Percentiles rank a stretch among this genome's conserved stretches.
phyloP scores from a whole-genome alignment of 1,140 invertebrate species.

The Magallana angulata region DNA sequence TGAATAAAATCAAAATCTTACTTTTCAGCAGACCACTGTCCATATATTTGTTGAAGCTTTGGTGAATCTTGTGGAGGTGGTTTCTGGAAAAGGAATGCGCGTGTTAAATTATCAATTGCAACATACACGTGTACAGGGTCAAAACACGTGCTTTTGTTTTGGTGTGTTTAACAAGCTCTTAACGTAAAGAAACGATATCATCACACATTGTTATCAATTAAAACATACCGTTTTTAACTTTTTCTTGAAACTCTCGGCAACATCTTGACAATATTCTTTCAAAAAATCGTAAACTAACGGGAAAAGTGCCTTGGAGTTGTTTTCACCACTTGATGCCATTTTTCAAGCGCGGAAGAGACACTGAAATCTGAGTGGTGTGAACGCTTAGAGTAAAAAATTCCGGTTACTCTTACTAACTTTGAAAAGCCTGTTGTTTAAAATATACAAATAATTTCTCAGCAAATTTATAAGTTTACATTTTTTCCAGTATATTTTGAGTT shows the following conservation, averaged over 20 bases:
- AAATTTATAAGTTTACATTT: too few species aligned
- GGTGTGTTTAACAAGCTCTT: background rate
- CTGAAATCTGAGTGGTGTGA: background rate
- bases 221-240: constrained; percentile 59
- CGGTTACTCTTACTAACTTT: background rate
- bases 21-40: constrained; percentile 48
- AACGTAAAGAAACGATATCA: background rate
- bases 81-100: constrained; percentile 46
- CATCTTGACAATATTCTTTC: constrained; percentile 56
- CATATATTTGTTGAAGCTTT: constrained; percentile 52
- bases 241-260: constrained; percentile 54
- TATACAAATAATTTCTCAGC: too few species aligned
- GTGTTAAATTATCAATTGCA: background rate
- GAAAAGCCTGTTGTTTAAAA: too few species aligned
- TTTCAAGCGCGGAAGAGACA: constrained; percentile 24
- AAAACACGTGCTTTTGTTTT: constrained; percentile 27
- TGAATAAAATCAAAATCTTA: constrained; percentile 34
- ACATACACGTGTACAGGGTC: background rate
- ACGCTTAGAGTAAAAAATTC: background rate
- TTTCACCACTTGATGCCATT: constrained; percentile 46
- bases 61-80: constrained; percentile 48
- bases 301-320: constrained; percentile 42
- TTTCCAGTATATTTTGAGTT: too few species aligned
- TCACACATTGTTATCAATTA: background rate
- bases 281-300: constrained; percentile 59